Conservation (phyloP, 1,140 invertebrate genomes). For the Eupeodes corollae region DNA sequence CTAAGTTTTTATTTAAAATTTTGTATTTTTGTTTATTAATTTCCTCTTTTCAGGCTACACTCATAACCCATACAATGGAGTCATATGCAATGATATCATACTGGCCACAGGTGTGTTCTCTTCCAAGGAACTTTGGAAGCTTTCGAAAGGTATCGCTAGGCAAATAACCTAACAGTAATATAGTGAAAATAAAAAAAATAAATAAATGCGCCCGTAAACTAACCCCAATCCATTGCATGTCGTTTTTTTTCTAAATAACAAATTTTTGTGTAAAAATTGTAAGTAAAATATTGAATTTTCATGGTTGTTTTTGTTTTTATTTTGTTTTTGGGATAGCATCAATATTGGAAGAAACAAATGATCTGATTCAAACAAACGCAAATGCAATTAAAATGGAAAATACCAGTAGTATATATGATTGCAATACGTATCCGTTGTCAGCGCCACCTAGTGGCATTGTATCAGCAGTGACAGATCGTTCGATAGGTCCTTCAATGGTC, state of each 20-base stretch:
- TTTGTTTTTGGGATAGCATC: slow-evolving; percentile 54
- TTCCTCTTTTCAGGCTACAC: slow-evolving; percentile 58
- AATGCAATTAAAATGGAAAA: slow-evolving; percentile 85
- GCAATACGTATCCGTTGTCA: slow-evolving; percentile 78
- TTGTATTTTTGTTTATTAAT: background rate
- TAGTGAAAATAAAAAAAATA: no score
- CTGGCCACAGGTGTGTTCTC: slow-evolving; percentile 97
- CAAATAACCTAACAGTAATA: background rate
- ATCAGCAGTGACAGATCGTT: slow-evolving; percentile 24
- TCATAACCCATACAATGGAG: slow-evolving; percentile 94
- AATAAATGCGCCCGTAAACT: no score
- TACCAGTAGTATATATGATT: slow-evolving; percentile 64
- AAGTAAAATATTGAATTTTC: no score
- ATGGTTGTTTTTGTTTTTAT: no score
- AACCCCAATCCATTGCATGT: no score
- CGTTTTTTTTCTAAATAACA: no score
- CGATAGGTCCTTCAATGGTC: slow-evolving; percentile 39
- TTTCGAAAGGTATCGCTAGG: slow-evolving; percentile 74
- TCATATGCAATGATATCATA: slow-evolving; percentile 96
- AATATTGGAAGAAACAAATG: slow-evolving; percentile 79
- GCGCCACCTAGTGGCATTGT: slow-evolving; percentile 39
- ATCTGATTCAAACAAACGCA: slow-evolving; percentile 54
- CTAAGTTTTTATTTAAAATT: background rate
- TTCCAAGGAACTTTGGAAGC: slow-evolving; percentile 92
- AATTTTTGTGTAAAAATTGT: no score